Base-by-base conservation (phyloP, 2,888 invertebrate genomes). In the Cerceris ruficornis region DNA sequence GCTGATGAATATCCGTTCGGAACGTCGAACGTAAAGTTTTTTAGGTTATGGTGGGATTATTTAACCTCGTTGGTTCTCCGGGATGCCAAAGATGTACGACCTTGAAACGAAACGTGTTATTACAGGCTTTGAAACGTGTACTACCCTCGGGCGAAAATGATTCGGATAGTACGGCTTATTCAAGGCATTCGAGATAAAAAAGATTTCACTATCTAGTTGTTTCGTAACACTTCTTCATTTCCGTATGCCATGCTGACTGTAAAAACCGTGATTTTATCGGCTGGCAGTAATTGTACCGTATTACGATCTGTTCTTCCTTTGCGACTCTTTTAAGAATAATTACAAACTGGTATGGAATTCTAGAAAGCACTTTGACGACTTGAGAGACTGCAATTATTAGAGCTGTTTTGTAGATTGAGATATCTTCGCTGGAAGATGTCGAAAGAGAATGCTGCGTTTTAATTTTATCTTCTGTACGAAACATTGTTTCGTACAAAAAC, bases 41-140 rank as follows among this genome's bases (percentile, higher is more conserved):
- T 76, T 58, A 39, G 60, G 76, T 60, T 69, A 17, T 43, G 43
- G 54, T 28, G 28, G 15, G 52, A 69, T 69, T 69, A 60, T 77
- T 77, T 42, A 50, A 41, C 69, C 77, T 50, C 59, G 17, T 14
- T 15, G 42, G 52, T 61, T 57, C 60, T 58, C 41, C 42, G 65
- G 43, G 68, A 79, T 72, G 69, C 72, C 73, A 65, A 65, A 73
- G 78, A 60, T 39, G 65, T 65, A 42, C 67, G 78, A 78, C 78
- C 78, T 79, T 79, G 73, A 79, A 78, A 78, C 73, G 68, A 78
- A 77, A 79, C 78, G 72, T 78, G 78, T 78, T 72, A 79, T 79
- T 79, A 79, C 69, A 68, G 50, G 61, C 60, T 78, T 79, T 67
- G 78, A 79, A 78, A 73, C 79, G 65, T 73, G 73, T 78, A 79